Conservation (phyloP, 30 jellyfish, hydroid and myxozoan species). For the Chrysaora quinquecirrha region DNA sequence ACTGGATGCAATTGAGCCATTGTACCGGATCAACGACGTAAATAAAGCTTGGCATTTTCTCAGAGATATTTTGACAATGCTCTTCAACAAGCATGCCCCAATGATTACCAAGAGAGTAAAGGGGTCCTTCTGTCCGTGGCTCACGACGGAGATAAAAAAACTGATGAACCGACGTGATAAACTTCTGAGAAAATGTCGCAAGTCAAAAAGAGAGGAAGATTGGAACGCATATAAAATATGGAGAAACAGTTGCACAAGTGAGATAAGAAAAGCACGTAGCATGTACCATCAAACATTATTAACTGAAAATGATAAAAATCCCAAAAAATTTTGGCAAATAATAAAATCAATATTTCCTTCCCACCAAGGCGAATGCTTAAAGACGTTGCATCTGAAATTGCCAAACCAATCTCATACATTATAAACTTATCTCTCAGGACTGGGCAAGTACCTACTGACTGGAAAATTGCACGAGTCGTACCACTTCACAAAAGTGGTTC, state of each 20-base stretch:
- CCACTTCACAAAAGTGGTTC: conserved; percentile 59
- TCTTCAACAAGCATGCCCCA: neutral
- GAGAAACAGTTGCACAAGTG: conserved; percentile 12
- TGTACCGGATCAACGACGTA: neutral
- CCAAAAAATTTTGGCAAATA: conserved; percentile 21
- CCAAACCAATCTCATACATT: conserved; percentile 56
- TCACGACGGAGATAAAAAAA: neutral
- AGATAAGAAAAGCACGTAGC: conserved; percentile 17
- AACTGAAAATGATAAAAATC: conserved; percentile 25
- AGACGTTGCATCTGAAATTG: conserved; percentile 50
- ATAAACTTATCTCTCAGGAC: conserved; percentile 51
- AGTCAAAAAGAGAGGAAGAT: neutral
- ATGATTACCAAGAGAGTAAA: neutral
- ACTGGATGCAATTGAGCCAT: neutral
- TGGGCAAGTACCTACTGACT: conserved; percentile 57
- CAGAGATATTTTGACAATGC: neutral
- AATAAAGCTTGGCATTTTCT: neutral
- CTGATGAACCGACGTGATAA: conserved; percentile 13
- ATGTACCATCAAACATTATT: conserved; percentile 31
- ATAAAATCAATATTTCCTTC: conserved; percentile 18
- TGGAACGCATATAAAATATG: neutral
- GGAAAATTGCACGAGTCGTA: conserved; percentile 62
- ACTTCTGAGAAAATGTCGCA: neutral
- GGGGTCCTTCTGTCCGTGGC: conserved; percentile 15
- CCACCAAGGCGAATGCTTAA: conserved; percentile 57